Evolutionary conservation across 2,888 invertebrate species (phyloP).

Genomic region (Lasioglossum pauxillum): DNA sequence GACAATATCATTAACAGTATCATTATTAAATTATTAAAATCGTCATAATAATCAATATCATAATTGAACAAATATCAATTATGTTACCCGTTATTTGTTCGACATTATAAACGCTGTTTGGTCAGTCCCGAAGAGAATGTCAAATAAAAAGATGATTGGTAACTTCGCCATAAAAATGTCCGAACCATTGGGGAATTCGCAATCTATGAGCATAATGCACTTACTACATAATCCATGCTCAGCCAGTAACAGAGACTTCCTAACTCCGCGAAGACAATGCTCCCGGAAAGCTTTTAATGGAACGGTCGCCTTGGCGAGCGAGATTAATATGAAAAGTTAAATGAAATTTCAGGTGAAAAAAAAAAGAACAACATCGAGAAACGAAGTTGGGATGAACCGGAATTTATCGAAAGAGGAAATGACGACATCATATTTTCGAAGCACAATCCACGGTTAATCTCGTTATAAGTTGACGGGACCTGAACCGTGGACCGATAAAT

Average conservation of each 20-base stretch:
- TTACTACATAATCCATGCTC: neutral
- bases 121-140: neutral
- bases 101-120: no score
- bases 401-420: neutral
- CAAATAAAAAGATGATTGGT: neutral
- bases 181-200: neutral
- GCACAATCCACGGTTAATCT: conserved; percentile 7
- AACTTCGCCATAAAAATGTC: neutral
- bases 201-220: neutral
- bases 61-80: no score
- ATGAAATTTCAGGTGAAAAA: neutral
- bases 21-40: no score
- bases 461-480: conserved; percentile 5
- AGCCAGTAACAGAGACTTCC: neutral
- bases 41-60: no score
- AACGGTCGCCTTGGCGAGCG: neutral
- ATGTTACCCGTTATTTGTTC: no score
- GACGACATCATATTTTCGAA: neutral
- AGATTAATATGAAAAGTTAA: neutral
- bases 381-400: neutral
- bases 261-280: neutral
- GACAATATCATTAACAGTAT: no score
- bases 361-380: neutral
- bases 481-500: neutral
- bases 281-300: neutral